Base-by-base conservation (phyloP, 2,113 vertebrate species). In the Xyliphius kryptos region DNA sequence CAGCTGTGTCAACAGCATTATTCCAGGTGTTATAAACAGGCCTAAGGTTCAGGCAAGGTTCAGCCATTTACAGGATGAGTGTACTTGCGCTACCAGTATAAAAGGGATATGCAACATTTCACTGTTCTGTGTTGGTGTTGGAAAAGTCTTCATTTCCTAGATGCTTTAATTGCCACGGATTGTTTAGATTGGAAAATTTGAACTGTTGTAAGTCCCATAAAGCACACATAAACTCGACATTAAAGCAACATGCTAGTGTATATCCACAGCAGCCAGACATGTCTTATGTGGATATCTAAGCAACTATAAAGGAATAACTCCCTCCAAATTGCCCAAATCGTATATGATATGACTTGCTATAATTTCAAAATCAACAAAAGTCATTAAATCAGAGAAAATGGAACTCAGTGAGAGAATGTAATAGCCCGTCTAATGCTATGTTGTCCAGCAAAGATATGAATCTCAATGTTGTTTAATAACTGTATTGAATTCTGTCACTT, bases 141-240 rank as follows among this genome's bases (percentile, higher is more conserved):
- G 72, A 77, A 46, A 70, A 71, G 46, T 41, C 41, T 53, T 17
- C 46, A 71, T 40, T 64, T 50, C 58, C 66, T n/a, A n/a, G n/a
- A n/a, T n/a, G n/a, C n/a, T n/a, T 71, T 71, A 49, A 77, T 73
- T 73, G 38, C 47, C 67, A 74, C 26, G 54, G 66, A 69, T 74
- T 66, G 70, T 80, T 80, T 73, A 37, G 57, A 56, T 46, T 51
- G 26, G 48, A 64, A 43, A 74, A 72, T 73, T 68, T 56, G 63
- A 40, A 77, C 75, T 44, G 43, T 57, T 55, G 54, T 43, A 43
- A n/a, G n/a, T n/a, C n/a, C n/a, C n/a, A n/a, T n/a, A n/a, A n/a
- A n/a, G n/a, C n/a, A n/a, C n/a, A n/a, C n/a, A n/a, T n/a, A n/a
- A n/a, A n/a, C n/a, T n/a, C n/a, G n/a, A n/a, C n/a, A n/a, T n/a